These are phyloP conservation scores for Ceratitis capitata DNA, from an alignment of 1,140 invertebrate genomes.

Conservation along the genomic window DNA sequence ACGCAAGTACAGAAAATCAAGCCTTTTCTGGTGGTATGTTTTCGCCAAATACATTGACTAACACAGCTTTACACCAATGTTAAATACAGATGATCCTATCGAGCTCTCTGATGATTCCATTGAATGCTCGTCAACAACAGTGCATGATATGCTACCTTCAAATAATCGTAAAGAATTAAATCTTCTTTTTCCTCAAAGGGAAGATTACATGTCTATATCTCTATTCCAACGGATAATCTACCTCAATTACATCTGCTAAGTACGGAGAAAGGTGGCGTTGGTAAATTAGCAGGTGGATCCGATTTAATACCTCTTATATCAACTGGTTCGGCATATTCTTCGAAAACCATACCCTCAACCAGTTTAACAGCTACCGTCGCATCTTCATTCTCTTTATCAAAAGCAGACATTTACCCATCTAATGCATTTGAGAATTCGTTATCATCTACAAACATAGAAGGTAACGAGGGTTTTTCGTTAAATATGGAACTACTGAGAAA, in stretches of 20 bases:
- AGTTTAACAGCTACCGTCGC: slow-evolving; percentile 42
- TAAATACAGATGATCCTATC: slow-evolving; percentile 53
- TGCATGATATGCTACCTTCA: background rate
- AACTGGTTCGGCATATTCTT: slow-evolving; percentile 42
- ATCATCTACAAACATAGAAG: background rate
- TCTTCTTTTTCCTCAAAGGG: background rate
- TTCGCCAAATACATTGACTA: background rate
- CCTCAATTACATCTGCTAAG: background rate
- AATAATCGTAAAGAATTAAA: background rate
- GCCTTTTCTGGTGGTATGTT: background rate
- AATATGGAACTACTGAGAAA: slow-evolving; percentile 71
- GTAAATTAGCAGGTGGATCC: slow-evolving; percentile 55
- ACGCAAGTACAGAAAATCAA: background rate
- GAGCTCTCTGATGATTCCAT: slow-evolving; percentile 60
- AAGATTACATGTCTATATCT: background rate
- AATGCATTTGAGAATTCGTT: background rate
- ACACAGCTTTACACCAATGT: background rate
- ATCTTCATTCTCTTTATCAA: background rate
- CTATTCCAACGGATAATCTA: background rate
- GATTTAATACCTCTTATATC: slow-evolving; percentile 55
- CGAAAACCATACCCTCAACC: slow-evolving; percentile 41
- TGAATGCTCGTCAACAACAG: slow-evolving; percentile 33
- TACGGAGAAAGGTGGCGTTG: slow-evolving; percentile 3
- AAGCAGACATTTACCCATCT: background rate
- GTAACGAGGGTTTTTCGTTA: slow-evolving; percentile 35